These are phyloP conservation scores for Holcopasites calliopsidis DNA, from an alignment of 1,140 invertebrate species.

Conservation along the genomic window DNA sequence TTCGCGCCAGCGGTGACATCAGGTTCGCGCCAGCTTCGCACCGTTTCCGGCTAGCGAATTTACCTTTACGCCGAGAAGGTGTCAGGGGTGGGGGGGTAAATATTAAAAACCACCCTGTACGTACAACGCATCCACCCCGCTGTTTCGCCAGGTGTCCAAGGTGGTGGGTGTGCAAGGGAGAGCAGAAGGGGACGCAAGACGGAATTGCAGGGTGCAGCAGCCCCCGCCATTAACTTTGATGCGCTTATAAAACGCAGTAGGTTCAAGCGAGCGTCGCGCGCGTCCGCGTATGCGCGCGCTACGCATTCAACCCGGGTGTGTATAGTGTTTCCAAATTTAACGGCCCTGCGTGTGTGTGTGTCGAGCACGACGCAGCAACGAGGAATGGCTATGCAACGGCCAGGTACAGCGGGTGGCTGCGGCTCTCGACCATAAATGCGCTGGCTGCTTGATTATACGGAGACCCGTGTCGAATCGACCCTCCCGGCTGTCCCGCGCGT, in stretches of 20 bases:
- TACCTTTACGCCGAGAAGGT: neutral
- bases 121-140: neutral
- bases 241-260: constrained; percentile 73
- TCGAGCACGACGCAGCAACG: constrained; percentile 65
- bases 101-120: constrained; percentile 18
- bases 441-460: constrained; percentile 71
- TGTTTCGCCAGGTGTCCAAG: constrained; percentile 5
- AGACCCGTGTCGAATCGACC: constrained; percentile 68
- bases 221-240: constrained; percentile 72
- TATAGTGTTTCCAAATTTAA: constrained; percentile 78
- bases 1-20: neutral
- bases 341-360: constrained; percentile 72
- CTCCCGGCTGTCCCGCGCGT: constrained; percentile 9
- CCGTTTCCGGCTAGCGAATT: neutral
- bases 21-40: neutral
- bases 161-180: neutral
- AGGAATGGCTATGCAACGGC: constrained; percentile 68
- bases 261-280: constrained; percentile 40
- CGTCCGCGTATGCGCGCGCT: constrained; percentile 3
- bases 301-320: constrained; percentile 32
- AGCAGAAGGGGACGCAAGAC: constrained; percentile 40
- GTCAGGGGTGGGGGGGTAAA: neutral
- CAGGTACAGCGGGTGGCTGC: constrained; percentile 51
- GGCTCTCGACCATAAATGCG: constrained; percentile 69
- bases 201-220: constrained; percentile 63